Evolutionary conservation across 2,113 vertebrate genomes (phyloP).

Genomic region (Oceanites oceanicus): DNA sequence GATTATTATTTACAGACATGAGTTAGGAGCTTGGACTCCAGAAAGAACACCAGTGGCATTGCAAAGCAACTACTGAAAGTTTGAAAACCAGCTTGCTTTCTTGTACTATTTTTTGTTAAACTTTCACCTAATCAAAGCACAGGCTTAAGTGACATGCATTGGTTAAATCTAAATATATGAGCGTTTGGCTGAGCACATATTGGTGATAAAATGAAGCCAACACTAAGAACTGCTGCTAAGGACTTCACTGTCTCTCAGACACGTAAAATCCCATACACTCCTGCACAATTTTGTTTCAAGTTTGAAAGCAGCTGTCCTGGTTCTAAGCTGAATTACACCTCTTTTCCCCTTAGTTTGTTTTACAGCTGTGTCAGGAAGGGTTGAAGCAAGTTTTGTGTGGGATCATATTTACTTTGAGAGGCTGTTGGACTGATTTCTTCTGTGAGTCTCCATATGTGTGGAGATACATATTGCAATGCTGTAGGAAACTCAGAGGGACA

Average conservation of each 20-base stretch:
- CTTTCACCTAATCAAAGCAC: background rate
- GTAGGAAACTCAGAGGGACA: background rate
- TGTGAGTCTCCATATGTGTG: background rate
- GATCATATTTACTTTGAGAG: background rate
- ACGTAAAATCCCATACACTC: background rate
- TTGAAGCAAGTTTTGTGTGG: background rate
- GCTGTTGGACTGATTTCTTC: background rate
- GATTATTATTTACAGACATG: background rate
- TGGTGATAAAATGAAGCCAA: background rate
- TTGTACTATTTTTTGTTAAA: background rate
- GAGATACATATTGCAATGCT: background rate
- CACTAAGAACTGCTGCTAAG: background rate
- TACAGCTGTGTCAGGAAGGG: background rate
- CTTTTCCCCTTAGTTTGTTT: background rate
- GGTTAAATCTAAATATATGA: background rate
- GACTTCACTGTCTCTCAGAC: background rate
- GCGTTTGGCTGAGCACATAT: background rate
- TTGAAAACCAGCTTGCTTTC: background rate
- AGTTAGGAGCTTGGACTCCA: background rate
- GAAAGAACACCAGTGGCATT: background rate
- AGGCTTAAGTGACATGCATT: background rate
- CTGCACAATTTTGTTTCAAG: background rate
- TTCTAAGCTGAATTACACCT: background rate
- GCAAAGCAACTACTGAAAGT: background rate
- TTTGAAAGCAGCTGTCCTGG: background rate